These are phyloP conservation scores for Drosophila maculinotata DNA, from an alignment of 2,888 invertebrate genomes.

Conservation along the genomic window DNA sequence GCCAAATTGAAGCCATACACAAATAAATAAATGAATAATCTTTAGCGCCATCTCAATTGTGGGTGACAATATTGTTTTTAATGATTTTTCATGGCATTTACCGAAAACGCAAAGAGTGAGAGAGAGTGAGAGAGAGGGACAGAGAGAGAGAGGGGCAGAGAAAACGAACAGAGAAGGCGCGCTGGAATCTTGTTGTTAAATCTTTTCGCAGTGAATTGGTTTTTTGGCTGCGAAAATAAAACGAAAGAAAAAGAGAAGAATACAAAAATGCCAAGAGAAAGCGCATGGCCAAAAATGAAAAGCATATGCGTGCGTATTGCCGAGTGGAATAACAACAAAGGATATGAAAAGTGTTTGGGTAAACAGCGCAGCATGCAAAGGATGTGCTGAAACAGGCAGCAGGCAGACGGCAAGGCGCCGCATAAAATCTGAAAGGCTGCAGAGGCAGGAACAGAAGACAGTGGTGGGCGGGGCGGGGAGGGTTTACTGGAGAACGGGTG, in stretches of 20 bases:
- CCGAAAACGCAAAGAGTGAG: constrained; percentile 14
- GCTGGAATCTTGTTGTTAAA: constrained; percentile 44
- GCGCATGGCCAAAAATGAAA: constrained; percentile 28
- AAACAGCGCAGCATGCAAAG: constrained; percentile 22
- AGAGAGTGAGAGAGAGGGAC: neutral
- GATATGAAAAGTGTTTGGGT: constrained; percentile 39
- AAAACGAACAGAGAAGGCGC: neutral
- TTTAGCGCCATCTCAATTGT: constrained; percentile 62
- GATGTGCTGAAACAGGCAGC: constrained; percentile 7
- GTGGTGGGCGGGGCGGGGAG: no score
- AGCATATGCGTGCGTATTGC: constrained; percentile 63
- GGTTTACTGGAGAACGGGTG: neutral
- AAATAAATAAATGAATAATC: constrained; percentile 62
- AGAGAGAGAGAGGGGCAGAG: neutral
- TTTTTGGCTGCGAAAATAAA: constrained; percentile 49
- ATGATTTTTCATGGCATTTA: constrained; percentile 65
- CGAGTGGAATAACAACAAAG: constrained; percentile 42
- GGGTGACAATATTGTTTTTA: constrained; percentile 74
- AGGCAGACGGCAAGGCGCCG: constrained; percentile 7
- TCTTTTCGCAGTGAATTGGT: constrained; percentile 54
- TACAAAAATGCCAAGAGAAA: constrained; percentile 31
- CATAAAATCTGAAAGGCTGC: constrained; percentile 11
- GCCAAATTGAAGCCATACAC: neutral
- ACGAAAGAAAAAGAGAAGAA: constrained; percentile 6
- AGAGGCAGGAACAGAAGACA: neutral